Percentiles rank a stretch among this genome's conserved stretches.
phyloP scores from a whole-genome alignment of 2,888 invertebrate species.

The Furcula furcula region DNA sequence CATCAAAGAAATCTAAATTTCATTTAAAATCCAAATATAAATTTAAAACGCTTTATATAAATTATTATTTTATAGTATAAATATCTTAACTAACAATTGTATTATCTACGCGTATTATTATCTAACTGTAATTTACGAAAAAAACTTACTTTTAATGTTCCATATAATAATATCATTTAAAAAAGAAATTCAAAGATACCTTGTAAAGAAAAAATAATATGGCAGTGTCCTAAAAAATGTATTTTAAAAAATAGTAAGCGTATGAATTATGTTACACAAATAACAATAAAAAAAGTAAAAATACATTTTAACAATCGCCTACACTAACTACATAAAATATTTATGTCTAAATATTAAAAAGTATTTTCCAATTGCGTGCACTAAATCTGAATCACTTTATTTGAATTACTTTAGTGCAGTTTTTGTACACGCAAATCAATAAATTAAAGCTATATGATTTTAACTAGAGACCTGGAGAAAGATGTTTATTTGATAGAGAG shows the following conservation, averaged over 20 bases:
- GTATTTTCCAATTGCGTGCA: slow-evolving; percentile 12
- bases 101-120: slow-evolving; percentile 28
- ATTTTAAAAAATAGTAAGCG: slow-evolving; percentile 72
- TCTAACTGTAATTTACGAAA: slow-evolving; percentile 31
- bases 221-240: slow-evolving; percentile 59
- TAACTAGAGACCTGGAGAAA: slow-evolving; percentile 21
- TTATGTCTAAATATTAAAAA: slow-evolving; percentile 5
- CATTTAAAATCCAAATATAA: slow-evolving; percentile 25
- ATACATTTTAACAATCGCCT: slow-evolving; percentile 18
- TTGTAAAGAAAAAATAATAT: slow-evolving; percentile 44
- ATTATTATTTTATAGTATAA: slow-evolving; percentile 27
- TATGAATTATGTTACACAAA: slow-evolving; percentile 38
- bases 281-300: slow-evolving; percentile 33
- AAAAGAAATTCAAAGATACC: slow-evolving; percentile 21
- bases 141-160: slow-evolving; percentile 9
- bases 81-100: slow-evolving; percentile 32
- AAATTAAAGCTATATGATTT: slow-evolving; percentile 18
- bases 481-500: too few species aligned
- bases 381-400: slow-evolving; percentile 10
- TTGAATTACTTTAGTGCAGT: slow-evolving; percentile 12
- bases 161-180: slow-evolving; percentile 21
- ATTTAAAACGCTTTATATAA: slow-evolving; percentile 33
- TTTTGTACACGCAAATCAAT: slow-evolving; percentile 17
- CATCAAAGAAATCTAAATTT: slow-evolving; percentile 16
- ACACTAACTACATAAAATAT: slow-evolving; percentile 4